Evolutionary conservation across 1,140 invertebrate species (phyloP).

Genomic region (Dryas iulia): DNA sequence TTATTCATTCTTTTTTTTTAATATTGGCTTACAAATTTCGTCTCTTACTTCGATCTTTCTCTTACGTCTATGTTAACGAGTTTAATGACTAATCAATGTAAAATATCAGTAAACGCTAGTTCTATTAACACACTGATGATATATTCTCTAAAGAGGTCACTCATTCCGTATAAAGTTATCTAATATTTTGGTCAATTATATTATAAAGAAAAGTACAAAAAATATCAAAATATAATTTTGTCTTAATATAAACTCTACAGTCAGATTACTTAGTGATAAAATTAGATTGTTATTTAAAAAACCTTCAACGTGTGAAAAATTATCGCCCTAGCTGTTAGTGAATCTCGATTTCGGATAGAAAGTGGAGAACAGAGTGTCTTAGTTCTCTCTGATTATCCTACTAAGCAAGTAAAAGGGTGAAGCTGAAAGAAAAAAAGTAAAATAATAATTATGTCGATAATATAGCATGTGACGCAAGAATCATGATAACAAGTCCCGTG

Average conservation of each 20-base stretch:
- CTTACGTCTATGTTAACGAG: no score
- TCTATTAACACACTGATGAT: no score
- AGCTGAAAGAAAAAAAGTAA: no score
- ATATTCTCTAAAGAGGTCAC: neutral
- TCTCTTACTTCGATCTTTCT: no score
- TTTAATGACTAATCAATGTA: no score
- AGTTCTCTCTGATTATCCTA: no score
- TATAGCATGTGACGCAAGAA: neutral
- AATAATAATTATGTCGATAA: neutral
- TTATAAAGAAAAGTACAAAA: conserved; percentile 15
- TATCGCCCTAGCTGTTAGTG: neutral
- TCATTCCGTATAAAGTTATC: neutral
- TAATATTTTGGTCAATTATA: neutral
- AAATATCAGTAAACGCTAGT: no score
- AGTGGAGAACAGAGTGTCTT: no score
- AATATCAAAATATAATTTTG: neutral
- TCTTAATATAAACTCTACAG: neutral
- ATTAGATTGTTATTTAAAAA: neutral
- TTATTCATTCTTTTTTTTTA: neutral
- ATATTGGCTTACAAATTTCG: neutral
- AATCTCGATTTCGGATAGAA: no score
- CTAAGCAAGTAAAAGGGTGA: no score
- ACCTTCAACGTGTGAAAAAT: neutral
- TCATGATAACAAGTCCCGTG: neutral
- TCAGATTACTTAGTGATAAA: conserved; percentile 4